Conservation (phyloP, 1,140 invertebrate genomes). For the Amyelois transitella region DNA sequence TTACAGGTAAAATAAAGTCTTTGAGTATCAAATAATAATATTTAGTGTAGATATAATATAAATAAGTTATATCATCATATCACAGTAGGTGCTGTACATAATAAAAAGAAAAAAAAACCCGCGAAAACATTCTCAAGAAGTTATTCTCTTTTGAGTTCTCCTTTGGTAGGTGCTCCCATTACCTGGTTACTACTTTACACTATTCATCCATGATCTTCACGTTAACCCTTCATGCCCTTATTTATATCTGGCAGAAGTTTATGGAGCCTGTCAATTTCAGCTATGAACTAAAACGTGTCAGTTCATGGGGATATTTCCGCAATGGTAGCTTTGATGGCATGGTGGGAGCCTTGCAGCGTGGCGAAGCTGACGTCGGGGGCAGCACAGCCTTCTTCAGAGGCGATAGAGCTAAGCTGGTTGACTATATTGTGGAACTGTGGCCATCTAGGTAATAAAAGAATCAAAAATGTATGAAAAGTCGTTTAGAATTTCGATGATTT, state of each 20-base stretch:
- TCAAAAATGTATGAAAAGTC: no score
- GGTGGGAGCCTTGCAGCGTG: conserved; percentile 76
- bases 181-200: no score
- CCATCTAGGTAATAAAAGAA: conserved; percentile 73
- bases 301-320: conserved; percentile 79
- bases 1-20: conserved; percentile 69
- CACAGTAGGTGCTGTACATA: no score
- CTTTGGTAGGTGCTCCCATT: no score
- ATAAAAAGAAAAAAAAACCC: no score
- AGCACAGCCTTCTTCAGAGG: conserved; percentile 76
- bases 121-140: no score
- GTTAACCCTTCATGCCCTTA: no score
- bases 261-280: conserved; percentile 42
- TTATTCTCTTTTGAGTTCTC: no score
- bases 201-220: no score
- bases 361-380: conserved; percentile 76
- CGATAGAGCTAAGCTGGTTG: conserved; percentile 75
- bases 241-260: no score
- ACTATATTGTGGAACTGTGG: conserved; percentile 78
- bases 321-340: conserved; percentile 81
- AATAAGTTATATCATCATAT: background rate
- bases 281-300: conserved; percentile 69
- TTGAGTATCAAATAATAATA: background rate
- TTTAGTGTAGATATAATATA: no score
- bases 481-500: no score